Base-by-base conservation (phyloP, 2,797 vertebrate genomes). In the Lepus townsendii region DNA sequence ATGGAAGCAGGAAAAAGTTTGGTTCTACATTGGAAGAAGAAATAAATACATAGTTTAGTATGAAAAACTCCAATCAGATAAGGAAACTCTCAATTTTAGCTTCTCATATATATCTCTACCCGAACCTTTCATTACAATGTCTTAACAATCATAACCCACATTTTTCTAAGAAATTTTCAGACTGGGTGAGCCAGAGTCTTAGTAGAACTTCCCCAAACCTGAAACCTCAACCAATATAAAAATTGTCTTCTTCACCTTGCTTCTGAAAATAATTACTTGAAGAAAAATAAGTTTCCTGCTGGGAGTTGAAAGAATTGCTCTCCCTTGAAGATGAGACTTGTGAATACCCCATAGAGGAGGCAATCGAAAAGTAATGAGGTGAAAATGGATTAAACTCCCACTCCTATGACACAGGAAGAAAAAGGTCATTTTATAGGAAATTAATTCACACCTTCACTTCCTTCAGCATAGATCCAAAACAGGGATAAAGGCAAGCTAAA, bases 201-300 rank as follows among this genome's bases (percentile, higher is more conserved):
- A 72, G 80, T 71, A 20, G 12, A 60, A 91, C 72, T 89, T 95
- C 57, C 54, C 24, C 13, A 94, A 93, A 83, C 72, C 79, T 77
- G 30, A 87, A 57, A 16, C 20, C 5, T 93, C 79, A 95, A 91
- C 54, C 62, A 83, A 89, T 91, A 89, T 68, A 82, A 93, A 95
- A 87, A 47, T 2, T 24, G 78, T 80, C 83, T 83, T 87, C 38
- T 63, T 85, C 17, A 0, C 91, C 95, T 93, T 94, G 77, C 52
- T 95, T 96, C 91, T 93, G 87, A 88, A 96, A 96, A 95, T 94
- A 97, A 96, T 95, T 95, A 95, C 69, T 52, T 79, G 71, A 96
- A 94, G 54, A 78, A 95, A 92, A 97, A 95, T 50, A 92, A 83
- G 80, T 93, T 95, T 96, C 91, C 83, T 95, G 50, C 83, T 79